phyloP scores from a whole-genome alignment of 2,113 vertebrate species.

The Lepisosteus oculatus region DNA sequence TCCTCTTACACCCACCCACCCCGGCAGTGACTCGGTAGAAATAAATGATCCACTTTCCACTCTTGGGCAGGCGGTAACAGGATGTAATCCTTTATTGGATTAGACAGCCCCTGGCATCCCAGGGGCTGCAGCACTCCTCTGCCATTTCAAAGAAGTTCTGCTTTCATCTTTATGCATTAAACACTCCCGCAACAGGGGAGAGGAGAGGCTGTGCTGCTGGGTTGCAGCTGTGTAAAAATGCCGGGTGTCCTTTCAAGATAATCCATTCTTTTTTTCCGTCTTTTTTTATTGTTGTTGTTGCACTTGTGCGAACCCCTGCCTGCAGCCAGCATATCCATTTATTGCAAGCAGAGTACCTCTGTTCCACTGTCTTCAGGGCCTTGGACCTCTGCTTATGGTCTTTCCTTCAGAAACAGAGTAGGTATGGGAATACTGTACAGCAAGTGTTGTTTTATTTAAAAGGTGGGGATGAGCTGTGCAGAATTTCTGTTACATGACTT shows the following conservation, averaged over 20 bases:
- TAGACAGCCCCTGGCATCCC: conserved; percentile 73
- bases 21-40: conserved; percentile 31
- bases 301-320: conserved; percentile 49
- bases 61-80: conserved; percentile 33
- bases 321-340: conserved; percentile 14
- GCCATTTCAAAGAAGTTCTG: conserved; percentile 65
- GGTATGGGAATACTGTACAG: too few species aligned
- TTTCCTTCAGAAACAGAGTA: too few species aligned
- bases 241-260: conserved; percentile 66
- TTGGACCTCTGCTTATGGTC: too few species aligned
- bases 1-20: too few species aligned
- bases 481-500: too few species aligned
- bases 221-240: conserved; percentile 67
- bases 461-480: too few species aligned
- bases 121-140: conserved; percentile 52
- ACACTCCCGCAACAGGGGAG: conserved; percentile 41
- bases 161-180: conserved; percentile 68
- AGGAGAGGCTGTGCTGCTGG: conserved; percentile 24
- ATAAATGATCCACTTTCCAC: conserved; percentile 29
- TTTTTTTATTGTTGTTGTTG: conserved; percentile 26
- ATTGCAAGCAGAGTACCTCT: too few species aligned
- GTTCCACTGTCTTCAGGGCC: too few species aligned
- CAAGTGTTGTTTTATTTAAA: too few species aligned
- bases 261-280: conserved; percentile 47
- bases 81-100: conserved; percentile 74